Evolutionary conservation across 1,140 invertebrate genomes (phyloP), one percentile per base, ranked within the genome.

Genomic region (Bombus huntii): DNA sequence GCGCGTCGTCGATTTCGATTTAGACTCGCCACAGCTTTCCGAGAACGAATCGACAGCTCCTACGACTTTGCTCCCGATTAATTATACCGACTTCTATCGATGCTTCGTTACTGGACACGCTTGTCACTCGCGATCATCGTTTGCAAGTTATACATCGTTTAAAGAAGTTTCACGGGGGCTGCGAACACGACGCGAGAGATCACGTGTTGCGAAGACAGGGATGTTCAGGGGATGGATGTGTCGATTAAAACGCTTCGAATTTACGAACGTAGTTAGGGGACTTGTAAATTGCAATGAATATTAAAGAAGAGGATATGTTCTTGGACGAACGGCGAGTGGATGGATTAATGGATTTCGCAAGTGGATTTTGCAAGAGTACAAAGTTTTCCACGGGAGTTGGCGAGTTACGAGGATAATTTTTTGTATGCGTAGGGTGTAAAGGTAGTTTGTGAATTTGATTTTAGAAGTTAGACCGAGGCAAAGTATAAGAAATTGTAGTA

Each of bases 21-120:
- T 77, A 22, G n/a, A 25, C 31, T 39, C 5, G 47, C 18, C 47
- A 8, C 18, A 53, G 47, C 39, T 75, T 75, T 70, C 65, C 73
- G 65, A 73, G 72, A 66, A 34, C n/a, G 47, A 53, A 76, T 65
- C 66, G 34, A 66, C 47, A 37, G 59, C 76, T 53, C n/a, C 47
- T 39, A 65, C n/a, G 47, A 62, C 34, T 81, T 72, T 31, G 34
- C 15, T 82, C 31, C 25, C 44, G 44, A 89, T 89, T 88, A 86
- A 89, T 89, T 86, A 89, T 73, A 75, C 72, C 25, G 28, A 59
- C 79, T 65, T n/a, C 18, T 37, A 47, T 84, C 39, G 37, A 79
- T 3, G 76, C 5, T 28, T 22, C n/a, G 47, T 2, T 22, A 9
- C 5, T 34, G 70, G 3, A 65, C 76, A 44, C 53, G 39, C 44